Percentiles rank a stretch among this genome's conserved stretches.
phyloP scores from a whole-genome alignment of 2,888 invertebrate genomes.

The Thelaira solivaga region DNA sequence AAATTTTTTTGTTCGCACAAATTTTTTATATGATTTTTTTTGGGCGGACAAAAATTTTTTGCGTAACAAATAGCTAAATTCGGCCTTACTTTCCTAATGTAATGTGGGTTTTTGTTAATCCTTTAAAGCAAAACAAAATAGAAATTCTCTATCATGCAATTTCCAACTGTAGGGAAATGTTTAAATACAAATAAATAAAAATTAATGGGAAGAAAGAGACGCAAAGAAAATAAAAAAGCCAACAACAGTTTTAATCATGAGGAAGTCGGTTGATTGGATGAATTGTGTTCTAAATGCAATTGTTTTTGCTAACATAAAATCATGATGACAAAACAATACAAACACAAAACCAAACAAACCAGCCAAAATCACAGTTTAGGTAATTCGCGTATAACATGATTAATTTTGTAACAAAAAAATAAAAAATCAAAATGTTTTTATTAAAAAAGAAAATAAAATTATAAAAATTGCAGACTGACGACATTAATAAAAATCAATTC shows the following conservation, averaged over 20 bases:
- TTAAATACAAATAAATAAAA: not conserved
- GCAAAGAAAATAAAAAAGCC: constrained; percentile 32
- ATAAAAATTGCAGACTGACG: not conserved
- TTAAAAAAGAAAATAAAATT: no score
- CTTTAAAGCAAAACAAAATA: no score
- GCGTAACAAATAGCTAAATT: no score
- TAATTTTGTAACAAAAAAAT: not conserved
- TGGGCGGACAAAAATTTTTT: no score
- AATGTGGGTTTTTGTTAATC: no score
- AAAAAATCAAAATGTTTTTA: no score
- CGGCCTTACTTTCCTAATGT: no score
- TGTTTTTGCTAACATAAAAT: constrained; percentile 33
- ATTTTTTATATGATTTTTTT: no score
- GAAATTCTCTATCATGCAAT: no score
- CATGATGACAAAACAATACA: constrained; percentile 21
- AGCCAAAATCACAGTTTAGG: no score
- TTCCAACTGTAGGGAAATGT: not conserved
- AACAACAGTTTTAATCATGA: constrained; percentile 34
- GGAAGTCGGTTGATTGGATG: constrained; percentile 40
- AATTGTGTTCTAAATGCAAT: constrained; percentile 26
- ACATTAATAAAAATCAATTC: no score
- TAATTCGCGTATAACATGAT: not conserved
- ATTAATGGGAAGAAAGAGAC: constrained; percentile 27
- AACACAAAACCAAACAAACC: not conserved
- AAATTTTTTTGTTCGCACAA: no score